phyloP scores from a whole-genome alignment of 2,888 invertebrate genomes.

The Habroteleia sp. region DNA sequence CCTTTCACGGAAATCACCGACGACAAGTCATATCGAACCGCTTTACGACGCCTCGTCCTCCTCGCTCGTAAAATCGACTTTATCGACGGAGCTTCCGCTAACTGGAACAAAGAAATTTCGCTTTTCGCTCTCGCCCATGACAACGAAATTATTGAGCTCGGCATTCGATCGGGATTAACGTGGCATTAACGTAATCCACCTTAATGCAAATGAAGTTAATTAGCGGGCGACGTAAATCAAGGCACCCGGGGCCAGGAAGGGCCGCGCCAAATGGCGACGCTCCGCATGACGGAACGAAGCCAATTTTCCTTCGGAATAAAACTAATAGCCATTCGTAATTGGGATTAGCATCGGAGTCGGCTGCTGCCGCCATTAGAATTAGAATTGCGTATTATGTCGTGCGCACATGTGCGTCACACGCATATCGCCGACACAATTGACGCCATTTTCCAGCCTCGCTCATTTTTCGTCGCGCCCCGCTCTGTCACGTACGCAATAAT shows the following conservation, averaged over 20 bases:
- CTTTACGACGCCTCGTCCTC: too few species aligned
- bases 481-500: slow-evolving; percentile 39
- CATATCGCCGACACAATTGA: slow-evolving; percentile 27
- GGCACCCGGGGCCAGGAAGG: slow-evolving; percentile 64
- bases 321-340: slow-evolving; percentile 80
- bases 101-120: not conserved
- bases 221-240: slow-evolving; percentile 79
- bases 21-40: too few species aligned
- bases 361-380: slow-evolving; percentile 70
- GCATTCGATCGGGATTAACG: slow-evolving; percentile 9
- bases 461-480: slow-evolving; percentile 38
- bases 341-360: slow-evolving; percentile 74
- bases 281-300: slow-evolving; percentile 64
- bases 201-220: slow-evolving; percentile 79
- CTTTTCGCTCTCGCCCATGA: not conserved
- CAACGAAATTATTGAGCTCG: not conserved
- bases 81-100: not conserved
- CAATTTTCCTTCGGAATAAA: slow-evolving; percentile 77
- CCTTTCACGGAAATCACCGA: too few species aligned
- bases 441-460: slow-evolving; percentile 41
- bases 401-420: slow-evolving; percentile 65
- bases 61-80: not conserved
- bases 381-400: slow-evolving; percentile 69
- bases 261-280: slow-evolving; percentile 40
- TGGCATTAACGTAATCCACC: slow-evolving; percentile 72